phyloP scores from a whole-genome alignment of 2,113 vertebrate genomes.

The Apteryx mantelli region DNA sequence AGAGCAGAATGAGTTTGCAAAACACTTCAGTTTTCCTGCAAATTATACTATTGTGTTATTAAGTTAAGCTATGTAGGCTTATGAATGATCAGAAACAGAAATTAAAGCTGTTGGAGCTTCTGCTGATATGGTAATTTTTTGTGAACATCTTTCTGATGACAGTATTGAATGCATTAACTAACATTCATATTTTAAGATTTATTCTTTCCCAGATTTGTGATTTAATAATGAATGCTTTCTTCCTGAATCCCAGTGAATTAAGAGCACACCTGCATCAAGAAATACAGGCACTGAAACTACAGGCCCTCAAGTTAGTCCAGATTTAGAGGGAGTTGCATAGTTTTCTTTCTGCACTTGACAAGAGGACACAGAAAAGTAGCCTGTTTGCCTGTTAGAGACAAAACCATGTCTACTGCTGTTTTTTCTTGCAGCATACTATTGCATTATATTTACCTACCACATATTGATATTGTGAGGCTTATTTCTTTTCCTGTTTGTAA shows the following conservation, averaged over 20 bases:
- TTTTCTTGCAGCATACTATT: not conserved
- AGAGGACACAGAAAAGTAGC: not conserved
- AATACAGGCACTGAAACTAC: not conserved
- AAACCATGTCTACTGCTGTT: not conserved
- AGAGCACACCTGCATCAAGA: not conserved
- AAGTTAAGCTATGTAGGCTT: not conserved
- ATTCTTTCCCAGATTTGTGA: not conserved
- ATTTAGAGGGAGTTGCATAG: not conserved
- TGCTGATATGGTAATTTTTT: not conserved
- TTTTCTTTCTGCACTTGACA: not conserved
- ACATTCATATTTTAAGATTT: not conserved
- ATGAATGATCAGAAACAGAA: not conserved
- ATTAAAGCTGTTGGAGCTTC: not conserved
- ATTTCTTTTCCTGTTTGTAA: not conserved
- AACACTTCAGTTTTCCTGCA: not conserved
- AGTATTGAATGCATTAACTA: not conserved
- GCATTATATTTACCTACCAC: not conserved
- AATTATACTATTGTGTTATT: not conserved
- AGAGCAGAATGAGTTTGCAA: not conserved
- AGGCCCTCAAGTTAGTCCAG: not conserved
- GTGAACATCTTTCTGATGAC: not conserved
- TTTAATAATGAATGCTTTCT: not conserved
- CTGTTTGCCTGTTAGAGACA: not conserved
- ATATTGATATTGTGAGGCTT: not conserved
- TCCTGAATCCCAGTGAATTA: rapidly evolving